Percentiles rank a stretch among this genome's conserved stretches.
Evolutionary conservation across 2,797 vertebrate species (phyloP).

Genomic region (Acrossocheilus wenchowensis): DNA sequence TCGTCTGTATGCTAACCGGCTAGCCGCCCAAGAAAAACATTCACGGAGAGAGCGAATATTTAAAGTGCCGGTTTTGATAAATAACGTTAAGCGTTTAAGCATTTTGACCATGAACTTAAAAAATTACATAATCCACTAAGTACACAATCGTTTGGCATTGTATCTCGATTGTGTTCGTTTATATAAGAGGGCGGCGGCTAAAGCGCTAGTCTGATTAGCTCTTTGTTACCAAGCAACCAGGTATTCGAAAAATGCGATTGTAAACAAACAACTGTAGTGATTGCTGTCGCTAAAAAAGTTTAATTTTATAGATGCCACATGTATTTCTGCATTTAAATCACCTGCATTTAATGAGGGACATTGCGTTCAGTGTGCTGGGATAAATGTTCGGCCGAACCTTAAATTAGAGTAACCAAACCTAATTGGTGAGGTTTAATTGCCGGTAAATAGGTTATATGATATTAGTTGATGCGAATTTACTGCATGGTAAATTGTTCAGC

Average conservation of each 20-base stretch:
- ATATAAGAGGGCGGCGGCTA: slow-evolving; percentile 12
- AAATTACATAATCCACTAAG: background rate
- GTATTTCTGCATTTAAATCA: background rate
- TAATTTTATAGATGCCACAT: background rate
- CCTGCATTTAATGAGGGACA: background rate
- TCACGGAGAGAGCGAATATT: background rate
- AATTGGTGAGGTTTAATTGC: background rate
- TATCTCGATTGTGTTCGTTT: background rate
- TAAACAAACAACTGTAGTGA: background rate
- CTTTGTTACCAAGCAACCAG: slow-evolving; percentile 26
- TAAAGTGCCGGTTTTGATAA: background rate
- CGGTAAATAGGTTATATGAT: background rate
- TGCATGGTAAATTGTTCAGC: background rate
- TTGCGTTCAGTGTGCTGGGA: background rate
- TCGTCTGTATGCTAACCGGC: background rate
- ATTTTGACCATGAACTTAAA: background rate
- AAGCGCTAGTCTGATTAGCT: background rate
- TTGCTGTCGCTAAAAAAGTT: background rate
- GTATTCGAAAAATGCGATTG: background rate
- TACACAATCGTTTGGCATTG: background rate
- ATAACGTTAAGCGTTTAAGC: too few relatives aligned
- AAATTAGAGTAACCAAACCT: background rate
- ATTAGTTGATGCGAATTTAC: background rate
- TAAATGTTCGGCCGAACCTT: background rate
- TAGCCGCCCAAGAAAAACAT: background rate